A percentile compares a stretch with the other conserved stretches of the same genome.
Evolutionary conservation across 2,888 invertebrate genomes (phyloP).

Genomic region (Tenthredo mesomela): DNA sequence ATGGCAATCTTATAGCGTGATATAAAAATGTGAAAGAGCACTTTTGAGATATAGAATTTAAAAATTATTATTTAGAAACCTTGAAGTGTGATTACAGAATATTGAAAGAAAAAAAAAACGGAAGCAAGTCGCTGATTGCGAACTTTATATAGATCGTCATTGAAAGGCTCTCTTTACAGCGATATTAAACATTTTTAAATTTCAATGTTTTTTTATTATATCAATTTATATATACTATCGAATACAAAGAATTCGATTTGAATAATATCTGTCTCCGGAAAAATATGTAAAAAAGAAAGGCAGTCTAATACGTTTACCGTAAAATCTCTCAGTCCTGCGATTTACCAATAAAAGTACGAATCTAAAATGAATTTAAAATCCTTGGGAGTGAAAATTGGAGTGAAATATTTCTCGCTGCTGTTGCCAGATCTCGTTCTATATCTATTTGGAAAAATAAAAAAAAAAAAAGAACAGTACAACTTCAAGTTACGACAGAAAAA

Average conservation of each 20-base stretch:
- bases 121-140: neutral
- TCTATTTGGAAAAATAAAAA: neutral
- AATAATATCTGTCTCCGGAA: neutral
- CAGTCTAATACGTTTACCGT: neutral
- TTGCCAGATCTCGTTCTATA: neutral
- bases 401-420: neutral
- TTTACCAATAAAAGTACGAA: constrained; percentile 5
- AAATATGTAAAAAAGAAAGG: neutral
- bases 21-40: neutral
- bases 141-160: neutral
- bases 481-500: neutral
- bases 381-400: neutral
- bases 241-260: neutral
- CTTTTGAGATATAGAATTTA: neutral
- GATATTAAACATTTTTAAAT: neutral
- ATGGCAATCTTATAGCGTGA: neutral
- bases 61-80: neutral
- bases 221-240: neutral
- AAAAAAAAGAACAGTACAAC: neutral
- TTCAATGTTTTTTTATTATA: neutral
- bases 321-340: neutral
- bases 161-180: neutral
- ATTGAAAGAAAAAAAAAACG: neutral
- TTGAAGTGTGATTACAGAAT: constrained; percentile 4
- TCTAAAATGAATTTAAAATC: constrained; percentile 38